Conservation (phyloP, 1,140 invertebrate species). For the Sinonovacula constricta region DNA sequence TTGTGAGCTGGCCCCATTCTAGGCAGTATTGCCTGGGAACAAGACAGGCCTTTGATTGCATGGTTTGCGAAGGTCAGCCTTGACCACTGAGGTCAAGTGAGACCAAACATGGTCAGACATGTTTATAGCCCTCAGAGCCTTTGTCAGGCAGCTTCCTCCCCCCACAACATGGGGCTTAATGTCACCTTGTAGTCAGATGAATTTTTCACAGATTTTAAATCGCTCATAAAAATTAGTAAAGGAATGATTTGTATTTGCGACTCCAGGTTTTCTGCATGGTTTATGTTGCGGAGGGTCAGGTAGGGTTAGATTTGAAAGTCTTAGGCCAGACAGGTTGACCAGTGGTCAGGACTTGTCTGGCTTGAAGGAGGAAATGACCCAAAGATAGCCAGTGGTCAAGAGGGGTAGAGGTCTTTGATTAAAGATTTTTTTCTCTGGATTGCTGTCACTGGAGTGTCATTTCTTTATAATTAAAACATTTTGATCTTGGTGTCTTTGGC, state of each 20-base stretch:
- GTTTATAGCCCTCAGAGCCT: slow-evolving; percentile 41
- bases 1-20: too few species aligned
- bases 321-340: background rate
- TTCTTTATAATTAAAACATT: too few species aligned
- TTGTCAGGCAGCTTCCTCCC: too few species aligned
- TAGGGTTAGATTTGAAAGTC: slow-evolving; percentile 48
- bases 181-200: slow-evolving; percentile 42
- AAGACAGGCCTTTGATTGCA: slow-evolving; percentile 21
- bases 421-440: too few species aligned
- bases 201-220: slow-evolving; percentile 50
- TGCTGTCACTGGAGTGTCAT: too few species aligned
- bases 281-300: slow-evolving; percentile 23
- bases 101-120: slow-evolving; percentile 38
- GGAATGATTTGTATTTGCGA: slow-evolving; percentile 43
- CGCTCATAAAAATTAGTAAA: slow-evolving; percentile 32
- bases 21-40: slow-evolving; percentile 45
- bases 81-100: slow-evolving; percentile 53
- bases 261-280: background rate
- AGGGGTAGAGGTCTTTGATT: too few species aligned
- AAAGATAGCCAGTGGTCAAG: too few species aligned
- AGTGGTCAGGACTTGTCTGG: too few species aligned
- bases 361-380: too few species aligned
- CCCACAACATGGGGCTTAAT: too few species aligned
- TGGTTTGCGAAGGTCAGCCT: slow-evolving; percentile 37
- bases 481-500: too few species aligned